Base-by-base conservation (phyloP, 2,888 invertebrate species). In the Sceliomorpha sp. region DNA sequence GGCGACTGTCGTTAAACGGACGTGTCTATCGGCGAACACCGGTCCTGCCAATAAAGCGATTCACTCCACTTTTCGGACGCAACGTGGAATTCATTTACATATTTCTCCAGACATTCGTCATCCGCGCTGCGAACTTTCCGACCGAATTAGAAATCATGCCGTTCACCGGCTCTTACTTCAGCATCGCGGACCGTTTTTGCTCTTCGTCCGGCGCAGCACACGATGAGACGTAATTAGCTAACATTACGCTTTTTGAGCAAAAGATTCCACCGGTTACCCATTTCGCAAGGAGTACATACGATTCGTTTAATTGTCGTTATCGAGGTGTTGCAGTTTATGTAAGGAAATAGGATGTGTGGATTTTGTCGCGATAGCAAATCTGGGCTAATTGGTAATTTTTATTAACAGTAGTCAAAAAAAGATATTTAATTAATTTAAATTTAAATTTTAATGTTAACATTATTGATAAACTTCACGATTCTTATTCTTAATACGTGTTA, bases 91-190 rank as follows among this genome's bases (percentile, higher is more conserved):
- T 34, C 45, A 51, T 62, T 68, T 56, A 62, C 55, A 60, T 68
- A 48, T 44, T 40, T 36, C 47, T 31, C 9, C 27, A n/a, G 34
- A 48, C 26, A 12, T 24, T 47, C 42, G 55, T 55, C 42, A 37
- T 48, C 32, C 29, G 40, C 29, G 26, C 29, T 14, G 66, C 8
- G 51, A 68, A 50, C 67, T 55, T 68, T 56, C 60, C 60, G 60
- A 50, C 48, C 45, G 55, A 67, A 67, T 67, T 67, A 67, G 67
- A 67, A 67, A 67, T 67, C 67, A 67, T 40, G 37, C 59, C 67
- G 37, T 59, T 67, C 67, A 59, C 59, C 58, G 34, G 59, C 67
- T 53, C 55, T 55, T 58, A 50, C 58, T 47, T 37, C 42, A 31
- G 44, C 31, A 2, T 44, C 50, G 34, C 50, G 29, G 34, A 42